Evolutionary conservation across 2,797 vertebrate genomes (phyloP).

Genomic region (Pogonophryne albipinna): DNA sequence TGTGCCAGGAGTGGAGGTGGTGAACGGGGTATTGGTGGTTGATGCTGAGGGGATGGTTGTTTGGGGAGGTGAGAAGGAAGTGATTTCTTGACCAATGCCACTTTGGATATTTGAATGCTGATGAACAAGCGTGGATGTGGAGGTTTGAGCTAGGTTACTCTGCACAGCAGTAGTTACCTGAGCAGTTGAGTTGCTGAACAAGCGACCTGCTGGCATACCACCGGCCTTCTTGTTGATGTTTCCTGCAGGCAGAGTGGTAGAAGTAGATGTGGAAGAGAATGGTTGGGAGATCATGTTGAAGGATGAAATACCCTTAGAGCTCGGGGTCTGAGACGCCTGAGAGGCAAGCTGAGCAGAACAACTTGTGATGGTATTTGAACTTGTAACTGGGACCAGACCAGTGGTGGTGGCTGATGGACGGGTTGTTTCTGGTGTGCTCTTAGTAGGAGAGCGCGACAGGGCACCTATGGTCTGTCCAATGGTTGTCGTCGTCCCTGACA

Average conservation of each 20-base stretch:
- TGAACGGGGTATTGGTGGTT: slow-evolving; percentile 34
- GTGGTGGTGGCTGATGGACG: slow-evolving; percentile 72
- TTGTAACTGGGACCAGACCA: slow-evolving; percentile 73
- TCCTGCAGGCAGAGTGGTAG: slow-evolving; percentile 42
- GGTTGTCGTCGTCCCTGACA: slow-evolving; percentile 82
- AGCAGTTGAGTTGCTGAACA: slow-evolving; percentile 54
- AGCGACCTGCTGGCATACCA: slow-evolving; percentile 33
- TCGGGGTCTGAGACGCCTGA: slow-evolving; percentile 85
- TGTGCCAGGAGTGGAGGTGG: slow-evolving; percentile 79
- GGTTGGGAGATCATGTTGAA: slow-evolving; percentile 58
- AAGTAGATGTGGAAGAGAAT: slow-evolving; percentile 35
- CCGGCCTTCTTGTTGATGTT: slow-evolving; percentile 57
- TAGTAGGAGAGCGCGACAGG: slow-evolving; percentile 75
- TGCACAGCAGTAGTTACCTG: slow-evolving; percentile 48
- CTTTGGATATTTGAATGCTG: slow-evolving; percentile 48
- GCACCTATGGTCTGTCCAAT: slow-evolving; percentile 69
- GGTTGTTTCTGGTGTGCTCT: slow-evolving; percentile 54
- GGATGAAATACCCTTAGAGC: slow-evolving; percentile 77
- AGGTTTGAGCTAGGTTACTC: slow-evolving; percentile 35
- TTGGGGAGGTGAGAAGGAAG: slow-evolving; percentile 40
- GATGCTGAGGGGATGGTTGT: slow-evolving; percentile 22
- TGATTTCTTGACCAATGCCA: slow-evolving; percentile 33
- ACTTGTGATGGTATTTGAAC: slow-evolving; percentile 73
- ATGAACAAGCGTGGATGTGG: slow-evolving; percentile 4
- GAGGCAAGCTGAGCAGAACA: slow-evolving; percentile 88